Evolutionary conservation across 2,888 invertebrate genomes (phyloP), one percentile per base, ranked within the genome.

Genomic region (Mechanitis mazaeus): DNA sequence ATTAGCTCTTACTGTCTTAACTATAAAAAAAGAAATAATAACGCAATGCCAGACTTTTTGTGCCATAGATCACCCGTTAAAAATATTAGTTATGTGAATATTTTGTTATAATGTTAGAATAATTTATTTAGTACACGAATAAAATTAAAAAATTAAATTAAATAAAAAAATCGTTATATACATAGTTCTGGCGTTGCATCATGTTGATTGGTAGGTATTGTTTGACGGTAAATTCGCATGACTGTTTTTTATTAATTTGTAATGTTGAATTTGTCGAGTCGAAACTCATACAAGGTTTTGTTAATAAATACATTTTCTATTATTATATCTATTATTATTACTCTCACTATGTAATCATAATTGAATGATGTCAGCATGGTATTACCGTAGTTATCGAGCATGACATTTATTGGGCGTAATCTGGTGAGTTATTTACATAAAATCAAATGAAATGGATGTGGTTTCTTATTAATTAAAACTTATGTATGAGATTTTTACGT

Each of bases 341-440:
- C 12, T 47, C n/a, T 28, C n/a, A 47, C 47, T 47, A 47, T 47
- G 78, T 84, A 83, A 79, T 80, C 73, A 80, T 76, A 81, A 75
- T 81, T 81, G 87, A 87, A 88, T 88, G 86, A 89, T 90, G 89
- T 88, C 89, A 87, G 88, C 90, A 90, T 89, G 89, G 78, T 85
- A 84, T 81, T 83, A 82, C 81, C 73, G 82, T 89, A 87, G 83
- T 87, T 69, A 66, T 83, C 85, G 80, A 84, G 90, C 90, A 90
- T 90, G 90, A 76, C 79, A 75, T 73, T 84, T 79, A 79, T 79
- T 86, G 86, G 86, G 86, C 81, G 80, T 84, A 76, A 71, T 84
- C 75, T 77, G 90, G 91, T 90, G 90, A 90, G 90, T 90, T 87
- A 78, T 72, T 75, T 74, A 82, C 77, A 74, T 71, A 73, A 82